Evolutionary conservation across 2,113 vertebrate species (phyloP).

Genomic region (Datnioides undecimradiatus): DNA sequence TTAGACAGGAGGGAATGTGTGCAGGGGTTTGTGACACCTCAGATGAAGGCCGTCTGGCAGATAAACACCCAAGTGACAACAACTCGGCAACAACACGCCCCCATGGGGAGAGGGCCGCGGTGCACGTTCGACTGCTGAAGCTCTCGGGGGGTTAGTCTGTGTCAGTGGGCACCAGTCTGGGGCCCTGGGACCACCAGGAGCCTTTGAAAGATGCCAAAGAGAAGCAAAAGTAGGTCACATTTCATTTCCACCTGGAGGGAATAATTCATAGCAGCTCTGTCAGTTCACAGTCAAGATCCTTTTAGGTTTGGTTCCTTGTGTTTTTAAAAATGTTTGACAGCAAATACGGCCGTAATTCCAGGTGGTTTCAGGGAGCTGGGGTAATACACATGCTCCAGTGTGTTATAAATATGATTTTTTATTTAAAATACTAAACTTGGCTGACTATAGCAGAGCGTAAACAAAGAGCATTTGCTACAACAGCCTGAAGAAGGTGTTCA

Average conservation of each 20-base stretch:
- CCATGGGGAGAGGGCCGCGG: background rate
- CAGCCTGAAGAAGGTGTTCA: background rate
- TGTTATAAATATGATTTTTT: no score
- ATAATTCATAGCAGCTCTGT: background rate
- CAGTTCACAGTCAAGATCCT: background rate
- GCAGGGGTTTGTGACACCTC: conserved; percentile 61
- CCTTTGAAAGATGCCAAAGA: background rate
- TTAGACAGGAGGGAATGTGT: conserved; percentile 40
- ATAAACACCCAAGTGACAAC: conserved; percentile 65
- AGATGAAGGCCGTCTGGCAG: conserved; percentile 34
- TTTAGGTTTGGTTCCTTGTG: background rate
- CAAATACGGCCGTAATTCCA: no score
- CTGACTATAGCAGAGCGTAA: no score
- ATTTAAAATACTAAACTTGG: no score
- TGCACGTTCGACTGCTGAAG: background rate
- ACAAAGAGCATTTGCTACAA: background rate
- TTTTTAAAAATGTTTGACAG: background rate
- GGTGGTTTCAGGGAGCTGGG: background rate
- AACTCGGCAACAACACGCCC: conserved; percentile 33
- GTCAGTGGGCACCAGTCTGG: background rate
- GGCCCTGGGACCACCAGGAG: background rate
- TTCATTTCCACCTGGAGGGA: background rate
- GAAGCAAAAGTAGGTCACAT: conserved; percentile 1
- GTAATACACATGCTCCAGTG: no score
- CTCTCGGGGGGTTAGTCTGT: background rate